Evolutionary conservation across 2,113 vertebrate species (phyloP), one percentile per base, ranked within the genome.

Genomic region (Myrmecophaga tridactyla): DNA sequence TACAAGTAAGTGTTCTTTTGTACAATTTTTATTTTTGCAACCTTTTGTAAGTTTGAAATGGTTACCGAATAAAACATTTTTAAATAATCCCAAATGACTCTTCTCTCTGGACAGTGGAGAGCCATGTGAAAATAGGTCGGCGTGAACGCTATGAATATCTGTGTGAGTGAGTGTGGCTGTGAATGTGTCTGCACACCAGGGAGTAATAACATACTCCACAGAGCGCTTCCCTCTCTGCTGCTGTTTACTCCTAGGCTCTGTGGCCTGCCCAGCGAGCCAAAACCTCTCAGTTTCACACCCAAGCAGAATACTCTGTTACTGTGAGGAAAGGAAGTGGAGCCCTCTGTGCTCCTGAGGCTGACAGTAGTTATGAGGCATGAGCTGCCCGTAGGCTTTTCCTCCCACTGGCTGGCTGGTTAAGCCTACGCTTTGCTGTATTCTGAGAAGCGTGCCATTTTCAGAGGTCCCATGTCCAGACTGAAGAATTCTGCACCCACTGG

Each of bases 31-130:
- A 60, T 82, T 67, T 80, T 95, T 77, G 34, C 29, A 80, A 88
- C 4, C 76, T 70, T 62, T 89, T 77, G 53, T 63, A 89, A 53
- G 10, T 93, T 96, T 90, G 20, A 85, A 91, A 85, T 82, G 58
- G 14, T 91, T 72, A 89, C 43, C 46, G 88, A 78, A 81, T 39
- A 76, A 92, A 89, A 77, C 69, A n/a, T 48, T 76, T 69, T 58
- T 41, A 89, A 88, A 92, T n/a, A 58, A 83, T 83, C 48, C 43
- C 20, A 48, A 70, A 81, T 72, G 70, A 60, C 46, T 75, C 86
- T 76, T 89, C 65, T 81, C 23, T 27, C 75, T 23, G 41, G 72
- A 27, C 76, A 82, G 17, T 10, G 48, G 10, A 82, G 73, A 94
- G 56, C 53, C 41, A n/a, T 31, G 48, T 56, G 39, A 67, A 96